Evolutionary conservation across 2,797 vertebrate genomes (phyloP), one percentile per base, ranked within the genome.

Genomic region (Peromyscus eremicus): DNA sequence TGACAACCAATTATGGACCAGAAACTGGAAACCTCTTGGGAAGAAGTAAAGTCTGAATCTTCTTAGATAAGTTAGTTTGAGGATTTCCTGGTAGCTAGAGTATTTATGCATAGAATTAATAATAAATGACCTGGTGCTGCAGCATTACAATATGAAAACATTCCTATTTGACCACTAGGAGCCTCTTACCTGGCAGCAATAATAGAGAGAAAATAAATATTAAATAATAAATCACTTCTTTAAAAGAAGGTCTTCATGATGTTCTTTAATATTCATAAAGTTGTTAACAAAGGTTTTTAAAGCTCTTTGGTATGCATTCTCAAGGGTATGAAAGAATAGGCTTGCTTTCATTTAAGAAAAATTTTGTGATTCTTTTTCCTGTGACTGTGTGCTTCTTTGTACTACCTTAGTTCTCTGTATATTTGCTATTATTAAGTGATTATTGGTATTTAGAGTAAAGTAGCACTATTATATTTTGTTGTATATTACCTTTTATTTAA

Each of bases 41-140:
- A 96, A 97, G 79, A 97, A 97, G 87, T 94, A 25, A 97, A 98
- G 97, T 97, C 92, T 97, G 88, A 98, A 95, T 96, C 82, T 97
- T 82, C 70, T 94, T 89, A 98, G 95, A 84, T 94, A 97, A 95
- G 97, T 97, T 97, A 98, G 97, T 98, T 98, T 98, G 94, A 98
- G 98, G 98, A 97, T 98, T 94, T 98, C 98, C 98, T 93, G 96
- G 97, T 97, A 95, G 92, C 84, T 92, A 95, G 92, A 90, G 97
- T 98, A 98, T 98, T 98, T 98, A 98, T 98, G 98, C 98, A 96
- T 70, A 95, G 60, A 75, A 97, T 99, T 98, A 98, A 99, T 98
- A 99, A 98, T 98, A 98, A 97, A 98, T 98, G 91, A 98, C 92
- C 12, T 90, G 93, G 91, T 90, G 96, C 84, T 97, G 96, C 96